Percentiles rank a stretch among this genome's conserved stretches.
Evolutionary conservation across 2,113 vertebrate species (phyloP).

Genomic region (Cacatua alba): DNA sequence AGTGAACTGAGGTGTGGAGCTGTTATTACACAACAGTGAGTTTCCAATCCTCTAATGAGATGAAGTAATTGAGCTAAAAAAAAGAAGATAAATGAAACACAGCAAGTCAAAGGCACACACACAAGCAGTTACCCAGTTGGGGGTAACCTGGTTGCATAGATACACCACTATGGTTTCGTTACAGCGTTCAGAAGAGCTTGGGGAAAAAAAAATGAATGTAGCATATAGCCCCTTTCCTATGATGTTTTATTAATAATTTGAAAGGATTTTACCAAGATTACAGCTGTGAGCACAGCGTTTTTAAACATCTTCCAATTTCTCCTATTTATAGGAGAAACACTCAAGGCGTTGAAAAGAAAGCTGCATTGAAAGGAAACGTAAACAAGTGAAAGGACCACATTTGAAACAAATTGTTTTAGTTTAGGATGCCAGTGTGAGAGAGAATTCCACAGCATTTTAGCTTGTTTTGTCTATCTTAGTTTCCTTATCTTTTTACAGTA

Average conservation of each 20-base stretch:
- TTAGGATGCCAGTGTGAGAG: background rate
- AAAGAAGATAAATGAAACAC: background rate
- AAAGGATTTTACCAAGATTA: background rate
- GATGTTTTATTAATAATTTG: background rate
- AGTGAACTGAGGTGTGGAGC: background rate
- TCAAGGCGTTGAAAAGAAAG: background rate
- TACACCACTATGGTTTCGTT: background rate
- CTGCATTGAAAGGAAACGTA: background rate
- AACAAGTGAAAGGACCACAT: background rate
- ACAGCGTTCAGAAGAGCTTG: background rate
- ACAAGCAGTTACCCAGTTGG: background rate
- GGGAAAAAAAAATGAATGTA: too few species aligned
- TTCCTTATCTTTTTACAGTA: background rate
- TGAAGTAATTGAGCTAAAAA: background rate
- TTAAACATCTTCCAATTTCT: background rate
- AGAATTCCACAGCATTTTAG: background rate
- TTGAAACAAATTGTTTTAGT: background rate
- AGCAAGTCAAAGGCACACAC: slow-evolving; percentile 36
- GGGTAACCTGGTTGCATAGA: slow-evolving; percentile 42
- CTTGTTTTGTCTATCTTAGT: background rate
- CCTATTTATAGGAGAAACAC: background rate
- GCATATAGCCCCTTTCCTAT: background rate
- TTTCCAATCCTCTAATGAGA: background rate
- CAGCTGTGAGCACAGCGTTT: accelerated
- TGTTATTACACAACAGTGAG: background rate